Percentiles rank a stretch among this genome's conserved stretches.
Evolutionary conservation across 2,888 invertebrate genomes (phyloP).

Genomic region (Spodoptera picta): DNA sequence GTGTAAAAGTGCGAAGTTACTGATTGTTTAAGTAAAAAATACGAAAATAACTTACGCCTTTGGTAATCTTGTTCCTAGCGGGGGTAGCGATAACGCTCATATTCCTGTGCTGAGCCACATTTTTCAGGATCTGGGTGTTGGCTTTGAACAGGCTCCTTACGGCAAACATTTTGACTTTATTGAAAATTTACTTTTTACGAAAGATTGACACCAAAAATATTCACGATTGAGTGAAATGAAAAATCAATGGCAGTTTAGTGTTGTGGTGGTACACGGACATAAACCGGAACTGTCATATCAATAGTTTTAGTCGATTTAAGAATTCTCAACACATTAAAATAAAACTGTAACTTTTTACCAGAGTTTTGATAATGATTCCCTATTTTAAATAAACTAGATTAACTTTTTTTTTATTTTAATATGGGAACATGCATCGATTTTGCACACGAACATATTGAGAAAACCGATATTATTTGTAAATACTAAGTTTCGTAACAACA

Average conservation of each 20-base stretch:
- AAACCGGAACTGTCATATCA: neutral
- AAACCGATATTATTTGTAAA: neutral
- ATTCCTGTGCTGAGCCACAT: slow-evolving; percentile 75
- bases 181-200: slow-evolving; percentile 23
- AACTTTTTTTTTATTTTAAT: no score
- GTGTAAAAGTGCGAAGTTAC: neutral
- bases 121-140: slow-evolving; percentile 72
- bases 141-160: slow-evolving; percentile 73
- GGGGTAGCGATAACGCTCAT: slow-evolving; percentile 77
- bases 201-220: slow-evolving; percentile 42
- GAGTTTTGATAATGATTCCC: no score
- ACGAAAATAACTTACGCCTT: slow-evolving; percentile 68
- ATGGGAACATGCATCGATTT: no score
- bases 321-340: no score
- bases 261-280: neutral
- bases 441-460: no score
- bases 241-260: slow-evolving; percentile 44
- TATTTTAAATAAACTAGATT: no score
- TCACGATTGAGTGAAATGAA: slow-evolving; percentile 28
- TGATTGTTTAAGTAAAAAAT: neutral
- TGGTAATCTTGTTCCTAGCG: slow-evolving; percentile 73
- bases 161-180: slow-evolving; percentile 74
- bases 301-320: slow-evolving; percentile 18
- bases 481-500: neutral
- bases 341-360: no score